Evolutionary conservation across 2,113 vertebrate genomes (phyloP).

Genomic region (Eubucco bourcierii): DNA sequence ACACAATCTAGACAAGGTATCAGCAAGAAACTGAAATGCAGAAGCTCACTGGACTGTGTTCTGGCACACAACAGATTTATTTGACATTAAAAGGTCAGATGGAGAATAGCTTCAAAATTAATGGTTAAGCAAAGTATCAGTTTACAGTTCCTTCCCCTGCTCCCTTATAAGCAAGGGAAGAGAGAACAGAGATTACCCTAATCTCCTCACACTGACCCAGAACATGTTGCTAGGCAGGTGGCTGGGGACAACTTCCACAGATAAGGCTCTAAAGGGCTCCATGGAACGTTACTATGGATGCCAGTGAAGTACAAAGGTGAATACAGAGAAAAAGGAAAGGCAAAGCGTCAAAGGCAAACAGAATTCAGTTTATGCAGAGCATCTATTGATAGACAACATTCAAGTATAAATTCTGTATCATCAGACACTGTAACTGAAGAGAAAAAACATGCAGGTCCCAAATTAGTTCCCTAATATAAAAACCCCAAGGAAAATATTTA

Average conservation of each 20-base stretch:
- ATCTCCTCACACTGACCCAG: conserved; percentile 49
- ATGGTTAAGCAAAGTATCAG: conserved; percentile 13
- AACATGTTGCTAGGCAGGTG: conserved; percentile 69
- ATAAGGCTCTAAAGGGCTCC: conserved; percentile 45
- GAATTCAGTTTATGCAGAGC: neutral
- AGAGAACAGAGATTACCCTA: conserved; percentile 11
- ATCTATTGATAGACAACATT: neutral
- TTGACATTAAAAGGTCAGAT: conserved; percentile 6
- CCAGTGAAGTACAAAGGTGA: conserved; percentile 38
- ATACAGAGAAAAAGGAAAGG: neutral
- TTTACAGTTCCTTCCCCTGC: neutral
- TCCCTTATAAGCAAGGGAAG: neutral
- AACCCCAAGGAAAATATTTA: neutral
- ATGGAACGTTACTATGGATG: conserved; percentile 51
- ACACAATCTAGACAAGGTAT: neutral
- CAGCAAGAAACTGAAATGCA: neutral
- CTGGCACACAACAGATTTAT: neutral
- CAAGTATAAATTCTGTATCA: neutral
- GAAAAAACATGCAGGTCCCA: neutral
- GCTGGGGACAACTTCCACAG: conserved; percentile 2
- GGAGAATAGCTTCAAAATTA: conserved; percentile 21
- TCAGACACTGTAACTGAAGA: neutral
- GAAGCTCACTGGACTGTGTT: neutral
- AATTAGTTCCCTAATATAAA: neutral
- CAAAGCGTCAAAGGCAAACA: neutral